These are phyloP conservation scores for Epirrhoe tristata DNA, from an alignment of 2,888 invertebrate species.

Conservation along the genomic window DNA sequence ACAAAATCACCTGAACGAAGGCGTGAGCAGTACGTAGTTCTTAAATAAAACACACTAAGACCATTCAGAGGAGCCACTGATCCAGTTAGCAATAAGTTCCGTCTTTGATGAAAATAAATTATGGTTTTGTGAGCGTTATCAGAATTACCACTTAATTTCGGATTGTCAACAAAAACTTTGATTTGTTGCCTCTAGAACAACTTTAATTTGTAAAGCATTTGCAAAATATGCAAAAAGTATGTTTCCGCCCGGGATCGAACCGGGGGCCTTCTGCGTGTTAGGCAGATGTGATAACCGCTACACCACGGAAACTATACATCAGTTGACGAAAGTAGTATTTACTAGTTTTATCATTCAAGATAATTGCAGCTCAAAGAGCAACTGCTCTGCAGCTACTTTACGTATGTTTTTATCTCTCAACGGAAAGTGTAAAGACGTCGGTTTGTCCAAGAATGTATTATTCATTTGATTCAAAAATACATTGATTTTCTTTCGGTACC, in stretches of 20 bases:
- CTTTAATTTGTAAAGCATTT: background rate
- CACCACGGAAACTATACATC: slow-evolving; percentile 86
- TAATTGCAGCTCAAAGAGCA: too few species aligned
- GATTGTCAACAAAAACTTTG: slow-evolving; percentile 5
- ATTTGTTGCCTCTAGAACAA: too few species aligned
- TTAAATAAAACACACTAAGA: too few species aligned
- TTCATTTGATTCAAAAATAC: background rate
- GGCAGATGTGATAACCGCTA: slow-evolving; percentile 97
- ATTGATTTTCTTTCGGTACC: slow-evolving; percentile 13
- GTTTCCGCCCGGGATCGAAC: slow-evolving; percentile 96
- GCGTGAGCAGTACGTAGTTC: too few species aligned
- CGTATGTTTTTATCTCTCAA: too few species aligned
- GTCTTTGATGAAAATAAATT: slow-evolving; percentile 27
- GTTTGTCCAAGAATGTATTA: too few species aligned
- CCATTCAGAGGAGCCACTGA: too few species aligned
- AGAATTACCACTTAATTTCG: slow-evolving; percentile 27
- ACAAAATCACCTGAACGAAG: too few species aligned
- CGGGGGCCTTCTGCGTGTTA: slow-evolving; percentile 96
- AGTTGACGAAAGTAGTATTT: background rate
- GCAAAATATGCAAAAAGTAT: slow-evolving; percentile 53
- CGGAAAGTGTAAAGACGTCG: too few species aligned
- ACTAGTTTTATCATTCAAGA: too few species aligned
- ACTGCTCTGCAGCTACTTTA: too few species aligned
- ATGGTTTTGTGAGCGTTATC: slow-evolving; percentile 14
- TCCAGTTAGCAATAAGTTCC: slow-evolving; percentile 3